phyloP scores from a whole-genome alignment of 2,888 invertebrate species.

The Sminthurides aquaticus region DNA sequence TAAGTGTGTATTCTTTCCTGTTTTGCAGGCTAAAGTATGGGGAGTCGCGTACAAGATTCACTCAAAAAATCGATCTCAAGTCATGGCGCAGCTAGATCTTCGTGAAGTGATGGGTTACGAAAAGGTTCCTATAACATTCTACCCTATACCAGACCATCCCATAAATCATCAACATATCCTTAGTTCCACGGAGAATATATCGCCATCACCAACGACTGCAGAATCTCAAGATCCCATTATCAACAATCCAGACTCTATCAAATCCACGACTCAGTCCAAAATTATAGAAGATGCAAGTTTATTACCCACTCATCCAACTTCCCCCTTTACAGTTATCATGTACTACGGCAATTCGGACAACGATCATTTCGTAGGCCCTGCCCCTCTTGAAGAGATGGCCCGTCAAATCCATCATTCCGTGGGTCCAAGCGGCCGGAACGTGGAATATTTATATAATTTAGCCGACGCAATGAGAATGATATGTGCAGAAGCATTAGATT shows the following conservation, averaged over 20 bases:
- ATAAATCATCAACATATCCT: too few relatives aligned
- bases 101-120: constrained; percentile 90
- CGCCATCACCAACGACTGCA: not conserved
- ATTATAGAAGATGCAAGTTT: not conserved
- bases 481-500: constrained; percentile 64
- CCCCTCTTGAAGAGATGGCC: constrained; percentile 70
- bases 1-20: too few relatives aligned
- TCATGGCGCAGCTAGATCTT: constrained; percentile 74
- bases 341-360: constrained; percentile 78
- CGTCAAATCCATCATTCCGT: constrained; percentile 62
- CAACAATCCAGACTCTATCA: not conserved
- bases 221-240: not conserved
- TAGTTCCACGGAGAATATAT: not conserved
- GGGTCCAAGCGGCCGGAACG: constrained; percentile 84
- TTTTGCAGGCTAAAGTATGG: constrained; percentile 66
- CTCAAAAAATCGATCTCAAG: constrained; percentile 58
- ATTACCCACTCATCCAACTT: not conserved
- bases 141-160: constrained; percentile 51
- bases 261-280: not conserved
- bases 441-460: constrained; percentile 82
- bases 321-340: constrained; percentile 57
- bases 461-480: constrained; percentile 68
- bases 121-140: constrained; percentile 62
- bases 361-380: constrained; percentile 68
- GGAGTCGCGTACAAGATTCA: constrained; percentile 86